Conservation (phyloP, 2,113 vertebrate genomes). For the Pelvicachromis taeniatus region DNA sequence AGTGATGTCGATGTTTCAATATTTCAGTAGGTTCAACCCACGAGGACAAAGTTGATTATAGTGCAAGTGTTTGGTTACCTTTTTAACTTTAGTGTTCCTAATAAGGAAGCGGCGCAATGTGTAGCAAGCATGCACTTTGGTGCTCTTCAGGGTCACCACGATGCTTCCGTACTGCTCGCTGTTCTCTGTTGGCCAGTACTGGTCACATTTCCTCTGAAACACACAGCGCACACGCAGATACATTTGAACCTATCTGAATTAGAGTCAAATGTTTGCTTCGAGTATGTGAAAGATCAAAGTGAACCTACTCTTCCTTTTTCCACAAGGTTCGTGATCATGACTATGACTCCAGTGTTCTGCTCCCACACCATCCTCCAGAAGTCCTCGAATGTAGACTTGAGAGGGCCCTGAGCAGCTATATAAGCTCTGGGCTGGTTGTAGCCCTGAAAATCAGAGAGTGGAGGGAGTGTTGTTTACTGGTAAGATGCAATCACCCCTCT, state of each 20-base stretch:
- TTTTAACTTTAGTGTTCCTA: constrained; percentile 92
- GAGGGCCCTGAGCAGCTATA: constrained; percentile 96
- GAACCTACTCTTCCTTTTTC: constrained; percentile 95
- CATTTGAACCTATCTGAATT: background rate
- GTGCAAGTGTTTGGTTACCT: constrained; percentile 70
- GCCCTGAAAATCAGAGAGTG: constrained; percentile 75
- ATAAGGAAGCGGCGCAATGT: constrained; percentile 89
- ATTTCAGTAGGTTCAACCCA: background rate
- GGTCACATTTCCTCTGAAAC: constrained; percentile 93
- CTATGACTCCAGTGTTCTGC: constrained; percentile 92
- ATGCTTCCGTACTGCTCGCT: constrained; percentile 95
- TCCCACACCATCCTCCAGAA: constrained; percentile 99
- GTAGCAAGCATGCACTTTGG: constrained; percentile 93
- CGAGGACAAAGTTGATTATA: background rate
- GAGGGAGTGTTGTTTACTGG: background rate
- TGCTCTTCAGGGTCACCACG: constrained; percentile 92
- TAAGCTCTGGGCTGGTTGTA: constrained; percentile 96
- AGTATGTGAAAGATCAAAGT: background rate
- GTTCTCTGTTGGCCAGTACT: constrained; percentile 96
- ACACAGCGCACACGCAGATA: background rate
- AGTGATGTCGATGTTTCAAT: background rate
- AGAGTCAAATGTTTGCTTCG: background rate
- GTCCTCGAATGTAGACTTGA: constrained; percentile 98
- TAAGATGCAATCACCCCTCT: constrained; percentile 8
- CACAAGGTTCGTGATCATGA: constrained; percentile 99